Evolutionary conservation across 2,888 invertebrate genomes (phyloP).

Genomic region (Eubasilissa splendida): DNA sequence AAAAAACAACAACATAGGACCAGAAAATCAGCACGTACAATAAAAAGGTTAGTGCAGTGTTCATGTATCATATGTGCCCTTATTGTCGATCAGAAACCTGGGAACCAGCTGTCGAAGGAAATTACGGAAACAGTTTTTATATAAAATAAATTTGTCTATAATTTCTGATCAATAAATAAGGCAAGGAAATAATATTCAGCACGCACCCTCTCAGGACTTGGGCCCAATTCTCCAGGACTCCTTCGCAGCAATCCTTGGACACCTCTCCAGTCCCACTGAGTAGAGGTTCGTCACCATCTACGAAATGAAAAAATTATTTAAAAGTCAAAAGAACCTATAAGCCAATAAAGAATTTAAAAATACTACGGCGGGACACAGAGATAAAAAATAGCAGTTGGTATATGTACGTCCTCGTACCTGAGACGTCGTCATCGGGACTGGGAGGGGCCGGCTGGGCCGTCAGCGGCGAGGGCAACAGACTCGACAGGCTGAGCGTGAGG

Average conservation of each 20-base stretch:
- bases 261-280: conserved; percentile 98
- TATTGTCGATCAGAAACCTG: no score
- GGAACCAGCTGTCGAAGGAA: no score
- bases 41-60: no score
- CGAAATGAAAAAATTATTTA: conserved; percentile 33
- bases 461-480: conserved; percentile 82
- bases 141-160: no score
- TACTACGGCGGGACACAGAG: no score
- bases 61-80: no score
- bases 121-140: no score
- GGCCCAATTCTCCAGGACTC: conserved; percentile 93
- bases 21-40: no score
- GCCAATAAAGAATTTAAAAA: no score
- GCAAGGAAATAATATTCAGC: not conserved
- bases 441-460: conserved; percentile 82
- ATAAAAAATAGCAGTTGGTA: not conserved
- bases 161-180: not conserved
- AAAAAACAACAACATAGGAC: no score
- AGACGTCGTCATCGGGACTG: conserved; percentile 83
- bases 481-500: conserved; percentile 81
- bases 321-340: no score
- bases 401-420: conserved; percentile 66
- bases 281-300: conserved; percentile 94
- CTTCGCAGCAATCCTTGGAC: conserved; percentile 95
- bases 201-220: conserved; percentile 79